Base-by-base conservation (phyloP, 2,888 invertebrate genomes). In the Yponomeuta malinellus region DNA sequence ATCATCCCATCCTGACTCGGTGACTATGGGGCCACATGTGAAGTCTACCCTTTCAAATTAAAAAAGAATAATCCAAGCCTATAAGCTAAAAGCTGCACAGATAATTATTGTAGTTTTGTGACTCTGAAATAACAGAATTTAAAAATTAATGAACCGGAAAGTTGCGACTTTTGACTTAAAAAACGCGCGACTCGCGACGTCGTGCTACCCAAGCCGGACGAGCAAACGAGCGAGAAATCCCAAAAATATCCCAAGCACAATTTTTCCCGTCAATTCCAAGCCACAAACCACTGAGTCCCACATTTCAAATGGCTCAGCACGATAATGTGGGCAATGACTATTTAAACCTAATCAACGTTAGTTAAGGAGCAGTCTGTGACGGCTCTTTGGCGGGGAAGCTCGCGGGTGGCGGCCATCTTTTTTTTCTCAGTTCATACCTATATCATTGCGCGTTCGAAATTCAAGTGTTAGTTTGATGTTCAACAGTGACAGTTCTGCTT, bases 271-370 rank as follows among this genome's bases (percentile, higher is more conserved):
- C 63, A 3, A 9, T 63, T 65, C 52, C 52, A 5, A 4, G 52
- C 52, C 23, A 68, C n/a, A 48, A 68, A 68, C n/a, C 68, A 37
- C 2, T 33, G 81, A 83, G 80, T 81, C 82, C 81, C 83, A 85
- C 84, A 86, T 81, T 77, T 82, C 83, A 81, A 86, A 83, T 83
- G 52, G 52, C 52, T 15, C 52, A 59, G 52, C 52, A 15, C 37
- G 92, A 93, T 93, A 92, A 92, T 90, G 84, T 89, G 88, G 86
- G 88, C 87, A 87, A 23, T 85, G 85, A 87, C 93, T 94, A 94
- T 94, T 93, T 94, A 93, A 94, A 93, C 92, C 91, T 93, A 93
- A 94, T 94, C 93, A 94, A 93, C 90, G 85, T 87, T 90, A 84
- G 92, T 93, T 93, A 93, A 91, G 91, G 89, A 90, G 87, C 88